A percentile compares a stretch with the other conserved stretches of the same genome.
Conservation (phyloP, 2,888 invertebrate species). For the Melinopterus prodromus region DNA sequence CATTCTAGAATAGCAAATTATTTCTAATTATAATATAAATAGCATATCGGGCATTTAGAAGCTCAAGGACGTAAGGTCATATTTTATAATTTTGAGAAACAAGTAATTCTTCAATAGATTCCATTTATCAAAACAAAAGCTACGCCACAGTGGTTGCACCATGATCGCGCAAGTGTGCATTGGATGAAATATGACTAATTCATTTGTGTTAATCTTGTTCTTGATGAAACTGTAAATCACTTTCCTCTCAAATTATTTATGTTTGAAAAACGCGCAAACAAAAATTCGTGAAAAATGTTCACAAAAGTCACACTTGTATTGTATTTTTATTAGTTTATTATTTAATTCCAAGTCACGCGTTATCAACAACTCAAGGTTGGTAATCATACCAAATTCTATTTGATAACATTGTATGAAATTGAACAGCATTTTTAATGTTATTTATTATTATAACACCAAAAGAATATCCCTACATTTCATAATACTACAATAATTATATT, state of each 20-base stretch:
- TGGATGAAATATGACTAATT: too few relatives aligned
- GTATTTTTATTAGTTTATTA: not conserved
- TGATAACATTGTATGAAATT: not conserved
- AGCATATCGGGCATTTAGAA: too few relatives aligned
- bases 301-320: not conserved
- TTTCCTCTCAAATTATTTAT: not conserved
- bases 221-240: not conserved
- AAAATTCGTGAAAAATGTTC: not conserved
- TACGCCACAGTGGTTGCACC: too few relatives aligned
- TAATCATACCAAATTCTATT: not conserved
- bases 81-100: too few relatives aligned
- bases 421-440: not conserved
- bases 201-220: too few relatives aligned
- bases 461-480: not conserved
- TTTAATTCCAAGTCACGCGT: not conserved
- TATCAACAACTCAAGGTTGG: not conserved
- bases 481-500: not conserved
- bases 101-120: too few relatives aligned
- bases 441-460: not conserved
- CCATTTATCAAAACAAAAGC: too few relatives aligned
- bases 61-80: too few relatives aligned
- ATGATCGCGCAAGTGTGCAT: too few relatives aligned
- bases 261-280: not conserved
- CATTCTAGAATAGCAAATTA: too few relatives aligned
- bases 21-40: too few relatives aligned